Evolutionary conservation across 2,113 vertebrate genomes (phyloP).

Genomic region (Synchiropus splendidus): DNA sequence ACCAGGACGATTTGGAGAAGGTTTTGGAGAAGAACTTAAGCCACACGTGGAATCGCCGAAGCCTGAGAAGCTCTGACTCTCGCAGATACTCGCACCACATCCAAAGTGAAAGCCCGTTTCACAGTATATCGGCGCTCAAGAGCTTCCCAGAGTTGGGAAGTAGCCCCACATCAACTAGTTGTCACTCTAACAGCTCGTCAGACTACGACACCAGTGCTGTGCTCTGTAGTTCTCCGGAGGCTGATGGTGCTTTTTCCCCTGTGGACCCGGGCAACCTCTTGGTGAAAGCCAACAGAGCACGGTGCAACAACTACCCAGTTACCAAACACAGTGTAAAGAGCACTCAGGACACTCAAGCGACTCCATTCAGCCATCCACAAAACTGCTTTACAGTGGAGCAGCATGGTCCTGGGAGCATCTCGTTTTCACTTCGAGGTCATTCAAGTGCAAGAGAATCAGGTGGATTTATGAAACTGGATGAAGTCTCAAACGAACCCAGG

Average conservation of each 20-base stretch:
- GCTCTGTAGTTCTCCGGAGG: conserved; percentile 48
- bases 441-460: neutral
- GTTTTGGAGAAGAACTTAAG: conserved; percentile 66
- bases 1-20: conserved; percentile 64
- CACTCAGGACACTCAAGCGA: conserved; percentile 15
- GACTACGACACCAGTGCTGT: conserved; percentile 32
- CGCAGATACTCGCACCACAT: conserved; percentile 40
- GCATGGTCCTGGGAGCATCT: conserved; percentile 21
- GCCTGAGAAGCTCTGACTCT: conserved; percentile 47
- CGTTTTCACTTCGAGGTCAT: conserved; percentile 17
- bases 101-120: conserved; percentile 10
- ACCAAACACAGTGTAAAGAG: conserved; percentile 7
- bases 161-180: conserved; percentile 37
- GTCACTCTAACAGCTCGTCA: conserved; percentile 41
- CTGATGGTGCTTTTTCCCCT: conserved; percentile 30
- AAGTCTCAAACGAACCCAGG: conserved; percentile 16
- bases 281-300: conserved; percentile 1
- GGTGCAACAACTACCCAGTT: conserved; percentile 1
- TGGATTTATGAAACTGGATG: conserved; percentile 18
- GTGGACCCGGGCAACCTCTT: conserved; percentile 17
- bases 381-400: conserved; percentile 19
- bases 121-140: conserved; percentile 18
- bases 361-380: conserved; percentile 14
- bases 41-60: conserved; percentile 57
- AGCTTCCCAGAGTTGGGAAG: conserved; percentile 49